Base-by-base conservation (phyloP, 2,113 vertebrate species). In the Oxyruncus cristatus region DNA sequence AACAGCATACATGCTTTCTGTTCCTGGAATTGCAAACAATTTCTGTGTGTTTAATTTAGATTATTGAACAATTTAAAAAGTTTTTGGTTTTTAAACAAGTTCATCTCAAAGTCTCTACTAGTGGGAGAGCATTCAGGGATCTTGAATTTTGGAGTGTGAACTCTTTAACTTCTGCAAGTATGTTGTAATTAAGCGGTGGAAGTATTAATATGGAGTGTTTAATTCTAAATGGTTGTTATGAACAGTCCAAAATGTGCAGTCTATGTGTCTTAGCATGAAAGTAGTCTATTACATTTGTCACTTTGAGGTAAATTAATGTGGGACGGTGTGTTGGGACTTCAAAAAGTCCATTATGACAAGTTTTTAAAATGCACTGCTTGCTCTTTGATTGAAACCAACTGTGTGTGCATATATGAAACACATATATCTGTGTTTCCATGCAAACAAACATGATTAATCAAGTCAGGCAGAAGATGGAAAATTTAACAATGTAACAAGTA, bases 11-110 rank as follows among this genome's bases (percentile, higher is more conserved):
- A 15, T 7, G 0, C 53, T 92, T 87, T 93, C 66, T 96, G 35
- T 95, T 94, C 66, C 72, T 95, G 92, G 80, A 66, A n/a, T 42
- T 89, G 82, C 14, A 88, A 85, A 39, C 24, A n/a, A 63, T 52
- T 85, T 86, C 66, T n/a, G 4, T 76, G 58, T 92, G 32, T 52
- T 91, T 88, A 85, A 92, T 62, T 68, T 71, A 79, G 50, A 71
- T 53, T 85, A 55, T 58, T 61, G 41, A 52, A 68, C 37, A 20
- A 14, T 72, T 33, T 32, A 37, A 20, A 70, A 90, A 14, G 5
- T 3, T 55, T 58, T 46, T 70, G 10, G 3, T 44, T 77, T 91
- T 74, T 76, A 67, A 94, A 68, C 14, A 58, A 88, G 37, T 52
- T 85, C 12, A 46, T 73, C 28, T 46, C 3, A 6, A 88, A 82